Evolutionary conservation across 2,888 invertebrate species (phyloP), one percentile per base, ranked within the genome.

Genomic region (Autographa pulchrina): DNA sequence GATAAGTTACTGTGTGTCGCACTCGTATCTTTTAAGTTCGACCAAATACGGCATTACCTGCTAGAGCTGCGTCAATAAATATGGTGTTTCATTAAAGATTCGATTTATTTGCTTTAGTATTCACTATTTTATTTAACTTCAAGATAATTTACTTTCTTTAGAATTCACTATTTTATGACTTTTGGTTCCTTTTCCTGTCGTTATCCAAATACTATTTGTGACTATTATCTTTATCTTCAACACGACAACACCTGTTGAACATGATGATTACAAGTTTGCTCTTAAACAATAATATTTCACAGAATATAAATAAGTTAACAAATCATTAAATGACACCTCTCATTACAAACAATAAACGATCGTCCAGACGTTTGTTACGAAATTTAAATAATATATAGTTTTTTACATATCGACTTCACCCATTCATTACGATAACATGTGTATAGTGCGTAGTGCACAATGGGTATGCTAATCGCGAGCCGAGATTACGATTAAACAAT

Each of bases 401-500:
- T 84, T 86, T 79, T 81, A 64, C 70, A 72, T 54, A 68, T 65
- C 77, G 80, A 87, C 88, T 89, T 89, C 89, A 88, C 80, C 84
- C 92, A 92, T 93, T 93, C 91, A 92, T 88, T 88, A 83, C 78
- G 86, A 86, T 86, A 91, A 90, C 91, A 91, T 90, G 92, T 91
- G 92, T 81, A 80, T 86, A 86, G 86, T 82, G 84, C 86, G 86
- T 85, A 78, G 85, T 84, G 82, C 85, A 93, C 94, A 94, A 94
- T 94, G 88, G 91, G 78, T 94, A 95, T 95, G 95, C 87, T 94
- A 95, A 95, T 94, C 92, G 87, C 82, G 83, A 77, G 88, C 85
- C 82, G 92, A 92, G 93, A 94, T 94, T 92, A 89, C 89, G 92
- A 93, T 93, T 92, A 91, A 89, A 92, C 90, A 92, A 92, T 92